phyloP scores from a whole-genome alignment of 37 sponge, comb jelly and placozoan genomes.

The Aphrocallistes beatrix region DNA sequence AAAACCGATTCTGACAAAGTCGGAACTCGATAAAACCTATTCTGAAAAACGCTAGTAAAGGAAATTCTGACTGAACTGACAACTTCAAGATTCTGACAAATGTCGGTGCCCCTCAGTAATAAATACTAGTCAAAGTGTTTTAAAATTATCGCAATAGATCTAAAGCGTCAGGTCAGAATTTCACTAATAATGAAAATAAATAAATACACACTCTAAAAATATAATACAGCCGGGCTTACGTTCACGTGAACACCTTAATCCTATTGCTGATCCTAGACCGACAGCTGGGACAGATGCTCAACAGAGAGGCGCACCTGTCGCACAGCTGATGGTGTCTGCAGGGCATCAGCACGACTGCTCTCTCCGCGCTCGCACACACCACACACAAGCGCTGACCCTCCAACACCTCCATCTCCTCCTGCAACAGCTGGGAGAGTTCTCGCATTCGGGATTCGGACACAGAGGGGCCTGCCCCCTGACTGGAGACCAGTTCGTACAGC shows the following conservation, averaged over 20 bases:
- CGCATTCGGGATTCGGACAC: background rate
- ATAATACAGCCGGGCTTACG: too few species aligned
- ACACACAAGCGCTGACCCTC: background rate
- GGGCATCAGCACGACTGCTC: background rate
- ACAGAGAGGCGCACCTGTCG: background rate
- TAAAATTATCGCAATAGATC: too few species aligned
- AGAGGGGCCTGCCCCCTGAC: background rate
- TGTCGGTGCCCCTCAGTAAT: too few species aligned
- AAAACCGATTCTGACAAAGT: too few species aligned
- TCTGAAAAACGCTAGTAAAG: too few species aligned
- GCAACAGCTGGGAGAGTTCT: background rate
- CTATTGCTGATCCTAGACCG: background rate
- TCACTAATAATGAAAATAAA: too few species aligned
- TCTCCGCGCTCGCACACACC: background rate
- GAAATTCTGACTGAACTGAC: too few species aligned
- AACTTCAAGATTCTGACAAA: too few species aligned
- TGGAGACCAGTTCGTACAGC: background rate
- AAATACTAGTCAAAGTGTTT: too few species aligned
- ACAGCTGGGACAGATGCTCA: background rate
- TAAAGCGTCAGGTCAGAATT: too few species aligned
- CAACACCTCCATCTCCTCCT: background rate
- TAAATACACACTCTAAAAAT: too few species aligned
- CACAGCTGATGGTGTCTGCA: constrained; percentile 14
- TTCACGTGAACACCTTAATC: constrained; percentile 7
- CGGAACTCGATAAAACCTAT: too few species aligned